These are phyloP conservation scores for Microtus montanus DNA, from an alignment of 2,113 vertebrate genomes.

Conservation along the genomic window DNA sequence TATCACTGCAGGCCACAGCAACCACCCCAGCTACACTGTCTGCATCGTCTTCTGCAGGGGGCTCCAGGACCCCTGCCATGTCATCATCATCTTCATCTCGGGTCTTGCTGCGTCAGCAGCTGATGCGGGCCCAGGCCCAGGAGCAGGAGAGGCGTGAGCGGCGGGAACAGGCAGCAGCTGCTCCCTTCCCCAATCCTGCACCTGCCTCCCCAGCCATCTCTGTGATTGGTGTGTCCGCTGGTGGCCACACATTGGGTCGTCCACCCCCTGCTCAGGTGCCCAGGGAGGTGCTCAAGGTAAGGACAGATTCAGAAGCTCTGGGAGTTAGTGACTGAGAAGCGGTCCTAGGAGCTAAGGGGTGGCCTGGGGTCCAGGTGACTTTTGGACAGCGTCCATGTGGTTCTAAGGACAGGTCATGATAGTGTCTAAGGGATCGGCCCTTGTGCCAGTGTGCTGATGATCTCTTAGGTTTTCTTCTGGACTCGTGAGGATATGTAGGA, in stretches of 20 bases:
- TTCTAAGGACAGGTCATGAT: neutral
- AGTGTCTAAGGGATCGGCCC: neutral
- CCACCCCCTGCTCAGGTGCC: slow-evolving; percentile 91
- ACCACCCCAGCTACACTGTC: slow-evolving; percentile 76
- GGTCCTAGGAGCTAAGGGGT: neutral
- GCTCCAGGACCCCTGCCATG: slow-evolving; percentile 80
- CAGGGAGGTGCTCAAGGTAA: slow-evolving; percentile 92
- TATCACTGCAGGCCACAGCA: slow-evolving; percentile 75
- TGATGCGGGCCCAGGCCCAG: slow-evolving; percentile 93
- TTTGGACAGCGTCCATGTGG: neutral
- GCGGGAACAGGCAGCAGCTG: slow-evolving; percentile 86
- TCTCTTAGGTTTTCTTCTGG: neutral
- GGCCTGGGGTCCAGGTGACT: neutral
- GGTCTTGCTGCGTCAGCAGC: slow-evolving; percentile 91
- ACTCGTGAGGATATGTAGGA: neutral
- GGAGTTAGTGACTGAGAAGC: slow-evolving; percentile 8
- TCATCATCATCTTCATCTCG: slow-evolving; percentile 87
- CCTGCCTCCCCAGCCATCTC: slow-evolving; percentile 91
- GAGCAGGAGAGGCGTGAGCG: slow-evolving; percentile 92
- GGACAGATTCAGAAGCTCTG: slow-evolving; percentile 48
- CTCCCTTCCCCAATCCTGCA: slow-evolving; percentile 76
- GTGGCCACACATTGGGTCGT: slow-evolving; percentile 79
- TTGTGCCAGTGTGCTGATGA: neutral
- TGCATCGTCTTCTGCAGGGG: slow-evolving; percentile 78
- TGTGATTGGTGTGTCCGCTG: slow-evolving; percentile 81